Evolutionary conservation across 2,113 vertebrate genomes (phyloP).

Genomic region (Psilopsiagon aymara): DNA sequence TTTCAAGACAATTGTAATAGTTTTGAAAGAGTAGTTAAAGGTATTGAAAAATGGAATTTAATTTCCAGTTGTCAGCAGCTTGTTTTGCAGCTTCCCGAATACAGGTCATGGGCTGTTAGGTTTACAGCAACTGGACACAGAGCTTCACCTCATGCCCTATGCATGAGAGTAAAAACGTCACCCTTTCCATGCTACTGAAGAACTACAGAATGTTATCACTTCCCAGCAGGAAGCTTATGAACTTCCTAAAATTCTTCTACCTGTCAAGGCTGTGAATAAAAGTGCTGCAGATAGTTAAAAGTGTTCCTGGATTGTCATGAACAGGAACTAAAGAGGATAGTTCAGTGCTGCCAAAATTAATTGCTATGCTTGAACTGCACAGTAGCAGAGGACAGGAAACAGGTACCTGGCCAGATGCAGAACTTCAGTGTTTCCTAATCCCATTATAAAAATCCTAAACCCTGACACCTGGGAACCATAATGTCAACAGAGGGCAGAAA

Average conservation of each 20-base stretch:
- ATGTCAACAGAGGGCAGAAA: not conserved
- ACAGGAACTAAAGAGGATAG: too few species aligned
- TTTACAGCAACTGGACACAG: not conserved
- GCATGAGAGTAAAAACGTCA: not conserved
- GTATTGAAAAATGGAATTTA: too few species aligned
- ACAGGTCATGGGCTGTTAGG: not conserved
- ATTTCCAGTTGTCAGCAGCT: too few species aligned
- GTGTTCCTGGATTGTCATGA: too few species aligned
- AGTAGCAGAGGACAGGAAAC: not conserved
- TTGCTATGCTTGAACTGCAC: not conserved
- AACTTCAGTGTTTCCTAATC: conserved; percentile 16
- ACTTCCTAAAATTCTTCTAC: not conserved
- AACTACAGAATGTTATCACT: too few species aligned
- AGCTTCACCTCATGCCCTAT: not conserved
- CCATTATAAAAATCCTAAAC: not conserved
- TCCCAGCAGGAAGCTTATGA: too few species aligned
- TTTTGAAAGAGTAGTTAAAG: too few species aligned
- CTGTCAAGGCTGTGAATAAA: not conserved
- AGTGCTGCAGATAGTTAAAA: not conserved
- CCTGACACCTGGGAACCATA: not conserved
- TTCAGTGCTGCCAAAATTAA: not conserved
- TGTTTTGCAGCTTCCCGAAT: not conserved
- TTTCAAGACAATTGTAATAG: too few species aligned
- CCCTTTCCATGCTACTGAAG: too few species aligned
- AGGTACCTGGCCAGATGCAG: not conserved